A percentile compares a stretch with the other conserved stretches of the same genome.
These are phyloP conservation scores for Prosopocoilus inquinatus DNA, from an alignment of 2,888 invertebrate genomes.

Conservation along the genomic window DNA sequence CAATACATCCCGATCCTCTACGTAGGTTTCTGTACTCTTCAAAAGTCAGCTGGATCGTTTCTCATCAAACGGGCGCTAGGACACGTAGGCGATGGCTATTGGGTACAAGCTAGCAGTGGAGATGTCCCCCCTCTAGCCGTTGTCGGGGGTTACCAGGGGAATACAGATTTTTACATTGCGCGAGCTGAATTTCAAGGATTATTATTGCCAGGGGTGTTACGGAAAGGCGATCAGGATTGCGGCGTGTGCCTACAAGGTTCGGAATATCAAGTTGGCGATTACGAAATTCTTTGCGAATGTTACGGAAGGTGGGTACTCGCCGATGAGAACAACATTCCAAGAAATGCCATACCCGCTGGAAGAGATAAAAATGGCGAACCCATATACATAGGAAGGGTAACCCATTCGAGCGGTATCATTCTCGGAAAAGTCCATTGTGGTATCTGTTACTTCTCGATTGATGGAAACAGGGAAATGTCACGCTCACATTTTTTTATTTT, in stretches of 20 bases:
- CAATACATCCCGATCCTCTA: slow-evolving; percentile 65
- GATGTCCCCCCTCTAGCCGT: slow-evolving; percentile 74
- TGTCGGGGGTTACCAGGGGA: slow-evolving; percentile 63
- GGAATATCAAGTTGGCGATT: slow-evolving; percentile 65
- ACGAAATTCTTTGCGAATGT: slow-evolving; percentile 59
- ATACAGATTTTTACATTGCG: slow-evolving; percentile 64
- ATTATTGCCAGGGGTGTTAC: slow-evolving; percentile 76
- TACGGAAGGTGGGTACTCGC: slow-evolving; percentile 45
- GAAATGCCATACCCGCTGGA: slow-evolving; percentile 68
- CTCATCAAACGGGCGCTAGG: slow-evolving; percentile 58
- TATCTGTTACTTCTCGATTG: slow-evolving; percentile 82
- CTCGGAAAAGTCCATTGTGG: slow-evolving; percentile 84
- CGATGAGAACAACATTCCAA: slow-evolving; percentile 62
- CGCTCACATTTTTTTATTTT: slow-evolving; percentile 82
- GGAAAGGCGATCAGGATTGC: slow-evolving; percentile 63
- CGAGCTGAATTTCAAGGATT: slow-evolving; percentile 70
- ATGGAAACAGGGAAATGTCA: slow-evolving; percentile 73
- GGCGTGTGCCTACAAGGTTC: slow-evolving; percentile 79
- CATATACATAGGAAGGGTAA: slow-evolving; percentile 73
- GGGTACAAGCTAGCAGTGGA: slow-evolving; percentile 67
- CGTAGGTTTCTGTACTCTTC: slow-evolving; percentile 82
- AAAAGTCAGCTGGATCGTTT: slow-evolving; percentile 83
- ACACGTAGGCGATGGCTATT: slow-evolving; percentile 49
- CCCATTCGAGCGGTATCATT: slow-evolving; percentile 74
- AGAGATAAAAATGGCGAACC: slow-evolving; percentile 76